Percentiles rank a stretch among this genome's conserved stretches.
phyloP scores from a whole-genome alignment of 2,113 vertebrate species.

The Leucopsar rothschildi region DNA sequence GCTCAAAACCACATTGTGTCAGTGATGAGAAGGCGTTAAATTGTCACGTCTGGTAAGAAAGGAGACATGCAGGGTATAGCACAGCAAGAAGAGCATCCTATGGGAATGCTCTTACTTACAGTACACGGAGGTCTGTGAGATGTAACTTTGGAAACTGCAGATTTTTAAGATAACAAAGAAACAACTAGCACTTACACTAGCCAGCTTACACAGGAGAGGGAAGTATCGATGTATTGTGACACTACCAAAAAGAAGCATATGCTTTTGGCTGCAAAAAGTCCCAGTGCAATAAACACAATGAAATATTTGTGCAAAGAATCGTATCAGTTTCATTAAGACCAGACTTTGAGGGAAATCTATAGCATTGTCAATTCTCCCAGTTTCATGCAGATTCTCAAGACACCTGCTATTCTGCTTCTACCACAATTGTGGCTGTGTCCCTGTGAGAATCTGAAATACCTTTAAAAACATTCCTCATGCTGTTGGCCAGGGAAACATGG shows the following conservation, averaged over 20 bases:
- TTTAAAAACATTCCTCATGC: background rate
- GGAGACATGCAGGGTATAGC: background rate
- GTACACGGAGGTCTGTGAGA: background rate
- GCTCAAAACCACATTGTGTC: background rate
- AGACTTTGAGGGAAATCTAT: background rate
- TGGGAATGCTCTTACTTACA: background rate
- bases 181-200: background rate
- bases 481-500: background rate
- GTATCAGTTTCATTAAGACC: background rate
- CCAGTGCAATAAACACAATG: background rate
- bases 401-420: background rate
- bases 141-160: background rate
- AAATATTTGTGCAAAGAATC: background rate
- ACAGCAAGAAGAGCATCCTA: background rate
- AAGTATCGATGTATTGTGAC: background rate
- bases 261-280: background rate
- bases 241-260: background rate
- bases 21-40: background rate
- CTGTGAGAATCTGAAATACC: background rate
- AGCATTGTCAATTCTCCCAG: background rate
- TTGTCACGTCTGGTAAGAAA: background rate
- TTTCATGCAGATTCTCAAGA: background rate
- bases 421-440: accelerated
- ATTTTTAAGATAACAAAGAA: background rate
- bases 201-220: background rate